A percentile compares a stretch with the other conserved stretches of the same genome.
Evolutionary conservation across 2,113 vertebrate species (phyloP).

Genomic region (Cathartes aura): DNA sequence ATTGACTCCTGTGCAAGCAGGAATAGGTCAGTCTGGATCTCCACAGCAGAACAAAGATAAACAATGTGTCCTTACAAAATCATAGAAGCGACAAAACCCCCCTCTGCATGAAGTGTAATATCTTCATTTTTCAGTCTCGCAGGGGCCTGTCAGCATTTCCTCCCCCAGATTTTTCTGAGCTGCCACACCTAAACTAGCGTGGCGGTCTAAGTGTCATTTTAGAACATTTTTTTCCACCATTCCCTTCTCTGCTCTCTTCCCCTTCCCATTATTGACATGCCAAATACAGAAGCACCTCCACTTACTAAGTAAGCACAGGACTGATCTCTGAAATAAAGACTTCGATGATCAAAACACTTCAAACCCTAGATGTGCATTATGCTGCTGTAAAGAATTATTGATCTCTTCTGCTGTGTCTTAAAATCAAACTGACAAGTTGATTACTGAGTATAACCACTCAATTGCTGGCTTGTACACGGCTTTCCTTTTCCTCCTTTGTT

Average conservation of each 20-base stretch:
- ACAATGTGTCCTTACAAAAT: neutral
- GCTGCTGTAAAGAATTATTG: neutral
- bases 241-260: neutral
- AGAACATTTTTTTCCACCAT: neutral
- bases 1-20: neutral
- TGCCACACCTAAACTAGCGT: neutral
- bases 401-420: neutral
- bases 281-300: neutral
- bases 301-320: neutral
- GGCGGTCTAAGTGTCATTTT: neutral
- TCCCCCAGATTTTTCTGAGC: neutral
- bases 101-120: too few species aligned
- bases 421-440: neutral
- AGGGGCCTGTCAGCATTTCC: neutral
- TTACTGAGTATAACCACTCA: neutral
- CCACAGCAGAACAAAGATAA: neutral
- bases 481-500: neutral
- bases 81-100: rapidly evolving
- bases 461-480: neutral
- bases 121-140: neutral
- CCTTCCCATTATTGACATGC: neutral
- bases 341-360: neutral
- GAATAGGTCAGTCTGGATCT: neutral
- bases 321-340: neutral
- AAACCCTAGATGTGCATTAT: neutral